Evolutionary conservation across 2,113 vertebrate genomes (phyloP).

Genomic region (Asarcornis scutulata): DNA sequence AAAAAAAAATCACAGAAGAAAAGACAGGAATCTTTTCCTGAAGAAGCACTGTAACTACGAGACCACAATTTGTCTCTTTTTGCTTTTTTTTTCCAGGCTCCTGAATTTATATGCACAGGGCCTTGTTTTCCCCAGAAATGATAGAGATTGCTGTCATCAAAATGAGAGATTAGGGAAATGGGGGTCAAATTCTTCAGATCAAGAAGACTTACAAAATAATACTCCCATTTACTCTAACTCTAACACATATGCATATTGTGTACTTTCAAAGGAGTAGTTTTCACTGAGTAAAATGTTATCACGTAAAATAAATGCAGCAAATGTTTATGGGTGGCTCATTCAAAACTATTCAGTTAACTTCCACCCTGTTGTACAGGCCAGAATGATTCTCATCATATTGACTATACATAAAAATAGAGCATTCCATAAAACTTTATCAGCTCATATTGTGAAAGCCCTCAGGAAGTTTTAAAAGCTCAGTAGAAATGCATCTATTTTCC

Average conservation of each 20-base stretch:
- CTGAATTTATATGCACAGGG: neutral
- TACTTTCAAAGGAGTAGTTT: slow-evolving; percentile 37
- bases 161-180: slow-evolving; percentile 7
- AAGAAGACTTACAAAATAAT: neutral
- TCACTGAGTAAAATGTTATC: neutral
- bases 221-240: neutral
- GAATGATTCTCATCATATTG: slow-evolving; percentile 18
- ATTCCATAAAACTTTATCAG: slow-evolving; percentile 61
- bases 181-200: slow-evolving; percentile 10
- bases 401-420: slow-evolving; percentile 30
- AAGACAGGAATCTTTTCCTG: neutral
- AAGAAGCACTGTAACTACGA: neutral
- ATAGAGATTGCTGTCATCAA: neutral
- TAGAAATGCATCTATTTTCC: slow-evolving; percentile 3
- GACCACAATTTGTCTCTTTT: neutral
- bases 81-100: neutral
- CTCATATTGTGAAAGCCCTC: slow-evolving; percentile 29
- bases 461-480: slow-evolving; percentile 53
- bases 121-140: slow-evolving; percentile 25
- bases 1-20: neutral
- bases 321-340: slow-evolving; percentile 47
- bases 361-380: neutral
- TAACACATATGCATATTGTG: neutral
- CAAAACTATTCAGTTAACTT: slow-evolving; percentile 53
- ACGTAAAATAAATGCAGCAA: slow-evolving; percentile 44